Conservation (phyloP, 2,797 vertebrate genomes). For the Heliangelus exortis region DNA sequence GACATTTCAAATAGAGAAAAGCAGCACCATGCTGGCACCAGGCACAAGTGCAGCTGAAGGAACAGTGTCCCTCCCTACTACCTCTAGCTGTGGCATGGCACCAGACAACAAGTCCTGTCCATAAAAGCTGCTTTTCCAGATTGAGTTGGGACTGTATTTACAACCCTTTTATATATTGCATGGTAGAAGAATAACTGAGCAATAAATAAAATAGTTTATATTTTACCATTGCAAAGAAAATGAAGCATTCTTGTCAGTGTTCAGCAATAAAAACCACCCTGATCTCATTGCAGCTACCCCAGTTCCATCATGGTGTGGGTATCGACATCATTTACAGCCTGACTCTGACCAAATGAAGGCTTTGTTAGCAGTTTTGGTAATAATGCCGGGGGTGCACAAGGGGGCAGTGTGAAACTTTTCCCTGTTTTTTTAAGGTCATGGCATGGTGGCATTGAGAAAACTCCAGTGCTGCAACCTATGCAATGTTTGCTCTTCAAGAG, state of each 20-base stretch:
- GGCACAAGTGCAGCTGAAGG: not conserved
- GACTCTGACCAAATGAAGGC: not conserved
- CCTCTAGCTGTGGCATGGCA: not conserved
- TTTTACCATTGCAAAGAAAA: not conserved
- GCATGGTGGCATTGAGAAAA: not conserved
- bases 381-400: not conserved
- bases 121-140: not conserved
- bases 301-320: not conserved
- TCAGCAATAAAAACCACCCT: not conserved
- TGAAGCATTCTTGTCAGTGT: not conserved
- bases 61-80: not conserved
- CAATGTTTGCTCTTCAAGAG: not conserved
- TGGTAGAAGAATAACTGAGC: not conserved
- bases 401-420: not conserved
- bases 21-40: slow-evolving; percentile 30
- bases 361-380: not conserved
- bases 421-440: not conserved
- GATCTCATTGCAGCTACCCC: not conserved
- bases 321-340: not conserved
- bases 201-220: not conserved
- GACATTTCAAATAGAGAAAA: slow-evolving; percentile 43
- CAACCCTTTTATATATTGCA: not conserved
- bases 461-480: not conserved
- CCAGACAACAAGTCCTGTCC: not conserved
- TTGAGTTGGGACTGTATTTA: not conserved